Conservation (phyloP, 1,140 invertebrate species). For the Danaus melanippus region DNA sequence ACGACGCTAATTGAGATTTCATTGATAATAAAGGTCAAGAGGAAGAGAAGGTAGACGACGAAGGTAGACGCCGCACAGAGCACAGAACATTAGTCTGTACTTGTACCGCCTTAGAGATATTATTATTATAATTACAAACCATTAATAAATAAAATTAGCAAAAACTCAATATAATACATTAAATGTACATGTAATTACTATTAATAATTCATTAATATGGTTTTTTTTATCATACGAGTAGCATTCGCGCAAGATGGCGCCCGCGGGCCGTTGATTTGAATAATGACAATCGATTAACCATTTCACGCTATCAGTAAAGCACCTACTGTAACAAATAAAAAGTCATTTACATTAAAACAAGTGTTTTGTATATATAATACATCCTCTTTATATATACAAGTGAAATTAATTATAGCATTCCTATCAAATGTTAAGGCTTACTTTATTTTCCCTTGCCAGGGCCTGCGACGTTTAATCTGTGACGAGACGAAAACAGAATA, state of each 20-base stretch:
- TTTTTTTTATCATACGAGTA: constrained; percentile 12
- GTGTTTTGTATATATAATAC: too few relatives aligned
- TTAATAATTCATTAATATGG: neutral
- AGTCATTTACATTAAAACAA: too few relatives aligned
- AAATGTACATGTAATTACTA: neutral
- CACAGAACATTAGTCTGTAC: too few relatives aligned
- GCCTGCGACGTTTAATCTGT: too few relatives aligned
- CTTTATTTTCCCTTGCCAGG: too few relatives aligned
- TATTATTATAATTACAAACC: too few relatives aligned
- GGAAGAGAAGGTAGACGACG: too few relatives aligned
- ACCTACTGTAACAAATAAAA: constrained; percentile 7
- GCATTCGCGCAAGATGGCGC: constrained; percentile 24
- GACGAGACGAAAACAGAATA: too few relatives aligned
- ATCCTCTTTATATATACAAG: too few relatives aligned
- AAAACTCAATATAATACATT: neutral
- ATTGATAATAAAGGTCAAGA: constrained; percentile 31
- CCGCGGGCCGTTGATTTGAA: constrained; percentile 28
- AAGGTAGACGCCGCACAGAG: too few relatives aligned
- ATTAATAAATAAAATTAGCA: constrained; percentile 1
- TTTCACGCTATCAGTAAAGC: constrained; percentile 4
- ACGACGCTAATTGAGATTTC: constrained; percentile 41
- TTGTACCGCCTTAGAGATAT: neutral
- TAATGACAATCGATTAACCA: constrained; percentile 28
- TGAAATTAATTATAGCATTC: too few relatives aligned
- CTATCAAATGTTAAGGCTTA: too few relatives aligned